These are phyloP conservation scores for Erythrocercus mccallii DNA, from an alignment of 2,113 vertebrate genomes.

Conservation along the genomic window DNA sequence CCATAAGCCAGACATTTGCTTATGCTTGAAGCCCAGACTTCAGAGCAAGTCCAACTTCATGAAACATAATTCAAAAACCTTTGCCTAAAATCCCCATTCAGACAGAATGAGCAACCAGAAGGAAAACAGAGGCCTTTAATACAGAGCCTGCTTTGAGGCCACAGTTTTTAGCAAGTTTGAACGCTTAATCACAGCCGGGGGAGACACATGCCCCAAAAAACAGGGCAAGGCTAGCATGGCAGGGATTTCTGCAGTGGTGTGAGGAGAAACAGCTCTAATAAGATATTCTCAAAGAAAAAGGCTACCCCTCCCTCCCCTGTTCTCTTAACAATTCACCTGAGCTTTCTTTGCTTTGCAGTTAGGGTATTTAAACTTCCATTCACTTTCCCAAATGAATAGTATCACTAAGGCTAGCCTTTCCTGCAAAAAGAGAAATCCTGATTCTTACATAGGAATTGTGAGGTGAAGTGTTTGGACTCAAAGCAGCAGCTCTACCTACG, in stretches of 20 bases:
- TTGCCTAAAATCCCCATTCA: background rate
- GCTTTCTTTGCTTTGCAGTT: background rate
- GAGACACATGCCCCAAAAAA: background rate
- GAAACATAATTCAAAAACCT: background rate
- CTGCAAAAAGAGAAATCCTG: background rate
- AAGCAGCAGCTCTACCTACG: background rate
- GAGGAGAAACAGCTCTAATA: background rate
- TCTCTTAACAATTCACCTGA: background rate
- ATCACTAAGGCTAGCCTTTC: background rate
- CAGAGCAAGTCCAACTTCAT: background rate
- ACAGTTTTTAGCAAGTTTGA: background rate
- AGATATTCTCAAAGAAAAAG: background rate
- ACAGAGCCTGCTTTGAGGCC: background rate
- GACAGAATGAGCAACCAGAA: background rate
- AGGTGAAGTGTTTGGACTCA: background rate
- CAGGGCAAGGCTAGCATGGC: background rate
- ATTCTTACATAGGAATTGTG: background rate
- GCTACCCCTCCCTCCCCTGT: background rate
- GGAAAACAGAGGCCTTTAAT: background rate
- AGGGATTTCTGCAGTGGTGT: background rate
- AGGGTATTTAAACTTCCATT: background rate
- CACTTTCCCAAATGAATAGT: background rate
- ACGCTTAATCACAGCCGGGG: background rate
- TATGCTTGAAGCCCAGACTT: background rate
- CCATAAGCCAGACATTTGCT: background rate